Evolutionary conservation across 37 sponge, comb jelly and placozoan genomes (phyloP).

Genomic region (Mnemiopsis leidyi): DNA sequence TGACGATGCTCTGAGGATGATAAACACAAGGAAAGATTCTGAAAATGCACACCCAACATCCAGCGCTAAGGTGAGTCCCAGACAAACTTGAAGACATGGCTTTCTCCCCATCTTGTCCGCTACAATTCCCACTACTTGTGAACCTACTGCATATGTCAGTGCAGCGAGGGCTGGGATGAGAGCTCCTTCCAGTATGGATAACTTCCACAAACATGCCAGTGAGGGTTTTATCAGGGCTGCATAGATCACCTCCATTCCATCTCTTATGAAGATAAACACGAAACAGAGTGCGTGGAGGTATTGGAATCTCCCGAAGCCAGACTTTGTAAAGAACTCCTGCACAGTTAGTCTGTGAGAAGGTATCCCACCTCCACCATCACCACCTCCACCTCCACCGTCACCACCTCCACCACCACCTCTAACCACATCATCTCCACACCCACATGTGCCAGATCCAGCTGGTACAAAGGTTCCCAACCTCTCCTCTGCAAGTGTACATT

Average conservation of each 20-base stretch:
- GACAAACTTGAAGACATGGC: not conserved
- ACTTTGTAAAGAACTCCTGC: not conserved
- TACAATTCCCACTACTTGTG: not conserved
- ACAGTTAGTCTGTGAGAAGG: not conserved
- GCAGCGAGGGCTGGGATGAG: not conserved
- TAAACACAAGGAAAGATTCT: slow-evolving; percentile 23
- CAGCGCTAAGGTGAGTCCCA: not conserved
- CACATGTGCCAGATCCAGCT: not conserved
- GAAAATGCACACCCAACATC: slow-evolving; percentile 5
- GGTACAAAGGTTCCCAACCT: not conserved
- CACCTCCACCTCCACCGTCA: not conserved
- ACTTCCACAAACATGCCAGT: not conserved
- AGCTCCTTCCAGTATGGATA: not conserved
- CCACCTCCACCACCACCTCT: not conserved
- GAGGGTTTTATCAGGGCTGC: slow-evolving; percentile 42
- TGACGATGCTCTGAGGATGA: not conserved
- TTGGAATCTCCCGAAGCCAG: not conserved
- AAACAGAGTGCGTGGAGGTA: slow-evolving; percentile 31
- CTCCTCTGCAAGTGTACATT: not conserved
- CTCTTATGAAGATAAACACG: slow-evolving; percentile 15
- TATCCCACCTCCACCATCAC: not conserved
- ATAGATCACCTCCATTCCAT: slow-evolving; percentile 28
- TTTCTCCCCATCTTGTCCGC: not conserved
- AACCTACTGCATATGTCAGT: slow-evolving; percentile 17
- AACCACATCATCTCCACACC: not conserved